Evolutionary conservation across 2,888 invertebrate genomes (phyloP), one percentile per base, ranked within the genome.

Genomic region (Cyaniris semiargus): DNA sequence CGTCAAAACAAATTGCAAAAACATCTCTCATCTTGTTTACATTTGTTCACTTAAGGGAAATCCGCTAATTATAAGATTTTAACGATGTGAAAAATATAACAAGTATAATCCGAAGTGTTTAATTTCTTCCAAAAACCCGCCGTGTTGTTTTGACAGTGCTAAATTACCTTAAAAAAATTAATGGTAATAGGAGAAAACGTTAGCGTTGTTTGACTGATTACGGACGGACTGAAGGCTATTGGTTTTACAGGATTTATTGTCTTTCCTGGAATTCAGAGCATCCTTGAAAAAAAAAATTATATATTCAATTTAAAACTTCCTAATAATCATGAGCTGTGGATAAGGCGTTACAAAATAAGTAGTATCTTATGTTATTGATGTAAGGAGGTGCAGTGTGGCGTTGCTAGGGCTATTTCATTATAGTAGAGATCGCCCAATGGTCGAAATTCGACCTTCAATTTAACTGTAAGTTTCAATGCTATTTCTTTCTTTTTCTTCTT

Each of bases 101-200:
- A 38, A 72, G 38, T 23, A 23, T 44, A 72, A 71, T 15, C 21
- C 27, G 5, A 44, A 71, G 21, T 71, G n/a, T 38, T n/a, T 38
- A 71, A 34, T 71, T 44, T 71, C 71, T 18, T 21, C 18, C 1
- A 13, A 38, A 71, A 21, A 48, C 21, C 44, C 15, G 38, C 38
- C 72, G 1, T 44, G 44, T 34, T 72, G 38, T 38, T 72, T 15
- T 72, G 72, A 38, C 38, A 72, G 13, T 44, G 38, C 72, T 44
- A 72, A 44, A 72, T 72, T 72, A 38, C 38, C 44, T 13, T 10
- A 21, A 44, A 71, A 38, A 72, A 72, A 10, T n/a, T 10, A 71
- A 71, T 44, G 38, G 71, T 38, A 71, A 71, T 44, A 71, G 44
- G n/a, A n/a, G n/a, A 38, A 72, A 72, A 21, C n/a, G n/a, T 44